Base-by-base conservation (phyloP, 2,113 vertebrate species). In the Pterocles burchelli region DNA sequence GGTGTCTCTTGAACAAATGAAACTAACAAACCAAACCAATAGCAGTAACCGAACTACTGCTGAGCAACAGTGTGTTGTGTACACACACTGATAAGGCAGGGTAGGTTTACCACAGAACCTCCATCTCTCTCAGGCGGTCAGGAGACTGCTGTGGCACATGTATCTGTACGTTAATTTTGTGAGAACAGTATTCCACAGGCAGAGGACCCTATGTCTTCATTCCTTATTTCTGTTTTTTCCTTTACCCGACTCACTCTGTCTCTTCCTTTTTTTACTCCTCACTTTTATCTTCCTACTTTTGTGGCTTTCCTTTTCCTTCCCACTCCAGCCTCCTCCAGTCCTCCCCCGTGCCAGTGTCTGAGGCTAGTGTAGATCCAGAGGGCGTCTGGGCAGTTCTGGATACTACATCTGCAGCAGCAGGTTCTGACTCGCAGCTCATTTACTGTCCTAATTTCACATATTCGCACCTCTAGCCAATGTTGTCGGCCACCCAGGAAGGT, bases 391-490 rank as follows among this genome's bases (percentile, higher is more conserved):
- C 49, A 34, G 45, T 21, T 6, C 49, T 80, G n/a, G 67, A 28
- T 3, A 8, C 70, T 61, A 25, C 13, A 21, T 41, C 70, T 81
- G 33, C 55, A 73, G 36, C 74, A 90, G 49, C 34, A 80, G 19
- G 21, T 62, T 76, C 51, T 77, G 38, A 45, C 36, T 61, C 34
- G 38, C 33, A 54, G 55, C 66, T 91, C 18, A 29, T 46, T 85
- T 66, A 26, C 63, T 61, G 33, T 48, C 34, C 29, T 77, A 11
- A 54, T 65, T 70, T 48, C 66, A 49, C 21, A 3, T 62, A 19
- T 16, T 62, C 46, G 21, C 36, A 29, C 25, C 15, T 1, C 0
- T 61, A 54, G 31, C 31, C 1, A 3, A 7, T 65, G 36, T 3
- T 24, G 24, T 88, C 33, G 52, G 54, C 17, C 4, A 2, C 16